Conservation (phyloP, 2,888 invertebrate species). For the Biston stratarius region DNA sequence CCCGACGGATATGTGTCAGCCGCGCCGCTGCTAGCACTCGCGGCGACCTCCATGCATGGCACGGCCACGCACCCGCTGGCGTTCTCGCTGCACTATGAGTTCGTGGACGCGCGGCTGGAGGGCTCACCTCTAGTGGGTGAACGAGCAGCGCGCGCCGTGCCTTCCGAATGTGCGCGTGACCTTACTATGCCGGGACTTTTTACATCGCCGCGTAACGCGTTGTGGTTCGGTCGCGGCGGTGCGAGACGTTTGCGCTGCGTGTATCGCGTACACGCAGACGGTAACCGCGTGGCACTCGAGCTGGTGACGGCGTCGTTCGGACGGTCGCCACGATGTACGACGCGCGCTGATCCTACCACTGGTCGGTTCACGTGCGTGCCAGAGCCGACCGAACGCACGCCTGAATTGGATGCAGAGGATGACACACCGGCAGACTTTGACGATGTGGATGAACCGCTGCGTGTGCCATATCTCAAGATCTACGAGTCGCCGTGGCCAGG, state of each 20-base stretch:
- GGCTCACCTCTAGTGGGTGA: constrained; percentile 87
- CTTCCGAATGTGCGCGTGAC: constrained; percentile 69
- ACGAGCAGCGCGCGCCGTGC: constrained; percentile 67
- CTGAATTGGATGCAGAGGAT: constrained; percentile 50
- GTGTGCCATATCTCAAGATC: constrained; percentile 85
- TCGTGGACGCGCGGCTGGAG: constrained; percentile 92
- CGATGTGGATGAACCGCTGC: constrained; percentile 72
- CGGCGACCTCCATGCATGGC: constrained; percentile 87
- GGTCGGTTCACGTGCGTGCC: constrained; percentile 83
- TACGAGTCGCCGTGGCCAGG: constrained; percentile 92
- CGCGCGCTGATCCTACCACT: constrained; percentile 90
- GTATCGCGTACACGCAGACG: constrained; percentile 90
- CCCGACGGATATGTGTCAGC: constrained; percentile 92
- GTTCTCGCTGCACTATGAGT: constrained; percentile 92
- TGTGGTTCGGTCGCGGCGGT: constrained; percentile 94
- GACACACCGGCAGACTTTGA: constrained; percentile 48
- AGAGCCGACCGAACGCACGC: constrained; percentile 54
- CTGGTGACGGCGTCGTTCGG: constrained; percentile 92
- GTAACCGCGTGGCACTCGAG: constrained; percentile 89
- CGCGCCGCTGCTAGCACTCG: constrained; percentile 68
- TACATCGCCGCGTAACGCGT: constrained; percentile 92
- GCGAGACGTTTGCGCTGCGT: constrained; percentile 91
- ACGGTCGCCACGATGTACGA: constrained; percentile 85
- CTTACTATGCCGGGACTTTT: constrained; percentile 85
- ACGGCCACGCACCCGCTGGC: constrained; percentile 93